Evolutionary conservation across 2,797 vertebrate species (phyloP).

Genomic region (Crenichthys baileyi): DNA sequence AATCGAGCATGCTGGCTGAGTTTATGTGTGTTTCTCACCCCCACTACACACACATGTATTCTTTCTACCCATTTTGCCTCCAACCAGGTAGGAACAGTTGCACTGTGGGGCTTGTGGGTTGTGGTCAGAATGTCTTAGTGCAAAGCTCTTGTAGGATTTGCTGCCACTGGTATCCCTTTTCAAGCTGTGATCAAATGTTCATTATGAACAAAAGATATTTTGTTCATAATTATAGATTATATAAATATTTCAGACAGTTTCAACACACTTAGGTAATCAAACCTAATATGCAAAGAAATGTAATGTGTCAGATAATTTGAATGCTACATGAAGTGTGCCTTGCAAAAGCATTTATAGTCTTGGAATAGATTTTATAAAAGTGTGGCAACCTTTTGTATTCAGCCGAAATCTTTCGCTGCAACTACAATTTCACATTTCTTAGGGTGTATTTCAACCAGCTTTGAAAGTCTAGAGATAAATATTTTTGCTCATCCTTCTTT

Average conservation of each 20-base stretch:
- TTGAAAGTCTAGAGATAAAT: not conserved
- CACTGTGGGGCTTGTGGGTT: conserved; percentile 75
- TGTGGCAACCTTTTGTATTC: not conserved
- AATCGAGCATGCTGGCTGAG: conserved; percentile 68
- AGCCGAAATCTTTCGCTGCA: not conserved
- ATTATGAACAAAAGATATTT: conserved; percentile 71
- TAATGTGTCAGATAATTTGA: too few species aligned
- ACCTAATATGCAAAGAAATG: too few species aligned
- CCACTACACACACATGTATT: conserved; percentile 36
- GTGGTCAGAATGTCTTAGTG: conserved; percentile 71
- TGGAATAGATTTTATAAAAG: not conserved
- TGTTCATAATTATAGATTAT: too few species aligned
- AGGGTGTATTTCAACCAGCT: not conserved
- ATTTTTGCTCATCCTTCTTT: too few species aligned
- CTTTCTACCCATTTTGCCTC: conserved; percentile 63
- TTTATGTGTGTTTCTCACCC: conserved; percentile 22
- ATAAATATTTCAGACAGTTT: too few species aligned
- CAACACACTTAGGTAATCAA: too few species aligned
- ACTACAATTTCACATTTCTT: not conserved
- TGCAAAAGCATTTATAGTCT: not conserved
- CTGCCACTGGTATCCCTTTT: conserved; percentile 75
- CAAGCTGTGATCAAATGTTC: conserved; percentile 80
- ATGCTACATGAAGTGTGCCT: not conserved
- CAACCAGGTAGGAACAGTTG: conserved; percentile 72
- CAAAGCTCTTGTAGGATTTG: conserved; percentile 61